Evolutionary conservation across 2,888 invertebrate genomes (phyloP).

Genomic region (Synanthedon myopaeformis): DNA sequence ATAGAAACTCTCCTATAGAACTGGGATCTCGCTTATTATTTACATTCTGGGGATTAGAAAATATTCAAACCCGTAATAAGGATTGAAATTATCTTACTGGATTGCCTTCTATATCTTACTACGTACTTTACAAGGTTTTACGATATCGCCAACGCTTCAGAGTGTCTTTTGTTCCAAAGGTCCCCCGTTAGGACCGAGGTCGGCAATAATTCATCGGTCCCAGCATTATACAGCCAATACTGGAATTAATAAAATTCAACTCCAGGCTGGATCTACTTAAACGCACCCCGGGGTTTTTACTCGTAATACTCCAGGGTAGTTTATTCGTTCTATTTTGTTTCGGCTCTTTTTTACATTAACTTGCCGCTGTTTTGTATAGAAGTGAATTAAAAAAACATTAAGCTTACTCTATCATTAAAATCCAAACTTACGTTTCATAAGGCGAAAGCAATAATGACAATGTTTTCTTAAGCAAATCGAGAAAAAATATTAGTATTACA

Average conservation of each 20-base stretch:
- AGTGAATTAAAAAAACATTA: conserved; percentile 28
- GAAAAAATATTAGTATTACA: too few species aligned
- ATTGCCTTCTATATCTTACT: conserved; percentile 12
- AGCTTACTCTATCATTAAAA: conserved; percentile 3
- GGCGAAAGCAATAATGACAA: too few species aligned
- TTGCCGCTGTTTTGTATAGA: conserved; percentile 17
- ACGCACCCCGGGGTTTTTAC: conserved; percentile 18
- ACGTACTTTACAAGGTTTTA: conserved; percentile 23
- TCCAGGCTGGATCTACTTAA: conserved; percentile 21
- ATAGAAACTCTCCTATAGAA: too few species aligned
- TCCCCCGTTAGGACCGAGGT: conserved; percentile 19
- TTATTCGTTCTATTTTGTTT: conserved; percentile 24
- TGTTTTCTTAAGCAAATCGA: too few species aligned
- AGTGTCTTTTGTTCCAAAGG: conserved; percentile 30
- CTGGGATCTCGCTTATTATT: too few species aligned
- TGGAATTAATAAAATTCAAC: conserved; percentile 25
- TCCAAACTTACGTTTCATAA: too few species aligned
- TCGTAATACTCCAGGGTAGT: conserved; percentile 18
- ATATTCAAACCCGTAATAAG: too few species aligned
- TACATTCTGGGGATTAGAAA: neutral
- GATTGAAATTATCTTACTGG: conserved; percentile 1
- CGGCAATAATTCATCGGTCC: conserved; percentile 31
- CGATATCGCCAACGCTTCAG: conserved; percentile 23
- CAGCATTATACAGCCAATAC: conserved; percentile 27
- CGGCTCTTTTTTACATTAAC: conserved; percentile 22